Base-by-base conservation (phyloP, 2,797 vertebrate genomes). In the Anguilla pacifica region DNA sequence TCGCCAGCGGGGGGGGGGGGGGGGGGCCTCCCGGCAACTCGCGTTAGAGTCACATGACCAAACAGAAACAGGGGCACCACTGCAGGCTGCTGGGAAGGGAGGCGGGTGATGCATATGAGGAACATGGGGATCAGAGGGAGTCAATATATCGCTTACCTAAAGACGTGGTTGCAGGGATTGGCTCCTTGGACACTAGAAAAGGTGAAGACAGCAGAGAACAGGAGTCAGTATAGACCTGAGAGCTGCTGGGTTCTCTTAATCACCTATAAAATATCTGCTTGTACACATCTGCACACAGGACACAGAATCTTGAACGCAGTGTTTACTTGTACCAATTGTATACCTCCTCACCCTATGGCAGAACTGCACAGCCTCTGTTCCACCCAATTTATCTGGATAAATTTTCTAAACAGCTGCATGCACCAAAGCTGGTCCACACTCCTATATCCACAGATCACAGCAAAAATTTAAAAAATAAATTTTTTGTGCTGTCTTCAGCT, bases 141-240 rank as follows among this genome's bases (percentile, higher is more conserved):
- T 88, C 88, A 88, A 87, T 88, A 89, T 88, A 61, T 85, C 43
- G 89, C 95, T 96, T 95, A 97, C 97, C 96, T 93, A 97, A 95
- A 74, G 97, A 96, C 4, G 95, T 92, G 15, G 96, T 95, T 87
- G 96, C 97, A 86, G 97, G 96, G 82, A 97, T 96, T 19, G 96
- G 95, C 90, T 97, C 97, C 93, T 97, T 97, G 89, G 96, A 97
- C 88, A 98, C 96, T 97, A 91, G 84, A 91, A 90, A 89, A 91
- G 88, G 93, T n/a, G 9, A 64, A 31, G 22, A 91, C 49, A 88
- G 3, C 81, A 31, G 2, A 84, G 15, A 88, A 53, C 53, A 77
- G 51, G 19, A 84, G 87, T 79, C 39, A 81, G 43, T 81, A n/a
- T 25, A 81, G 39, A 49, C n/a, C 19, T 49, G 46, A 81, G 39